phyloP scores from a whole-genome alignment of 2,797 vertebrate genomes.

The Anguilla anguilla region DNA sequence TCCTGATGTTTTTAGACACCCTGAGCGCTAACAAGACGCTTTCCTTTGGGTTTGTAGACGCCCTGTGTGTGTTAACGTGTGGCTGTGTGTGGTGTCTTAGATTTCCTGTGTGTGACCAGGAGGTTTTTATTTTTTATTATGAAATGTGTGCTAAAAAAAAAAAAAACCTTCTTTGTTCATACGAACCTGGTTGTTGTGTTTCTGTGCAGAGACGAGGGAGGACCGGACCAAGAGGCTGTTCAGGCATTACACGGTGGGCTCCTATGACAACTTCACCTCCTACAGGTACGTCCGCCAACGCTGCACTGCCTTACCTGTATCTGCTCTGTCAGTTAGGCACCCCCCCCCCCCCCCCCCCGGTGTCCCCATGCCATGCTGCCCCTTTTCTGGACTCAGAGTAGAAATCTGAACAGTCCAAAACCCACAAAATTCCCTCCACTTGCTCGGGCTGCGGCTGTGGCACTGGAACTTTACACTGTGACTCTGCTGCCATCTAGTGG shows the following conservation, averaged over 20 bases:
- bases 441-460: background rate
- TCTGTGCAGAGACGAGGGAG: slow-evolving; percentile 87
- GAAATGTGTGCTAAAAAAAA: background rate
- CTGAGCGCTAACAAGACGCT: background rate
- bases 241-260: slow-evolving; percentile 95
- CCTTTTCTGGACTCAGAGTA: background rate
- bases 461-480: background rate
- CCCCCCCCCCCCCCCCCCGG: no score
- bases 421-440: background rate
- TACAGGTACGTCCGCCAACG: slow-evolving; percentile 73
- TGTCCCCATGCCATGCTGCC: background rate
- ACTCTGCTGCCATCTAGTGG: slow-evolving; percentile 29
- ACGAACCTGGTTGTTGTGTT: background rate
- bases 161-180: background rate
- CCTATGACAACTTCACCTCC: slow-evolving; percentile 95
- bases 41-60: background rate
- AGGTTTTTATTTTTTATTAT: background rate
- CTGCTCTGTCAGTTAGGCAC: background rate
- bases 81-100: no score
- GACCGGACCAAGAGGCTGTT: slow-evolving; percentile 95
- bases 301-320: background rate
- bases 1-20: background rate
- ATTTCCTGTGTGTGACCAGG: background rate
- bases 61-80: background rate
- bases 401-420: background rate